Conservation (phyloP, 2,888 invertebrate genomes). For the Teleogryllus oceanicus region DNA sequence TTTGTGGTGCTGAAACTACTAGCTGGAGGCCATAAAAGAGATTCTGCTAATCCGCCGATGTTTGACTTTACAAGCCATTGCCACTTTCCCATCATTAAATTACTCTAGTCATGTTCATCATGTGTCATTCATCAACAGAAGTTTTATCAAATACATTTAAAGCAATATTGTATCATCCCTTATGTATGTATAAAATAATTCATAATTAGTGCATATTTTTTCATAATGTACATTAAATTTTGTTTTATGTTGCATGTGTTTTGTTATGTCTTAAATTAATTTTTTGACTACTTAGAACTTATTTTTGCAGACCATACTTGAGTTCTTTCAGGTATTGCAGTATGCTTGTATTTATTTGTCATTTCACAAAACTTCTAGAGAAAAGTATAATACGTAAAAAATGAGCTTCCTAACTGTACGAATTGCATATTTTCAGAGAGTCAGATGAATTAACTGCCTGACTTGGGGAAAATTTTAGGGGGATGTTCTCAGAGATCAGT, state of each 20-base stretch:
- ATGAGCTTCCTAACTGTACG: no score
- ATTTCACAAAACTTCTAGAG: no score
- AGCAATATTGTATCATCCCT: not conserved
- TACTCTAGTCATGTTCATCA: constrained; percentile 40
- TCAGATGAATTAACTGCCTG: no score
- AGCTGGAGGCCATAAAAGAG: constrained; percentile 87
- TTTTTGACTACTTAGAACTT: no score
- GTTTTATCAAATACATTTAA: constrained; percentile 10
- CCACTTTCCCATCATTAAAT: constrained; percentile 88
- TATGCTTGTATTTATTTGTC: no score
- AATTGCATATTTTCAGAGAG: no score
- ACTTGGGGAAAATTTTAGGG: no score
- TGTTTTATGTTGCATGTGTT: not conserved
- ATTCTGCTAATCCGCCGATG: constrained; percentile 77
- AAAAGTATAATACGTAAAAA: no score
- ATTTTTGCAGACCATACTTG: no score
- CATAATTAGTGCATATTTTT: constrained; percentile 21
- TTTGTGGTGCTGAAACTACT: constrained; percentile 90
- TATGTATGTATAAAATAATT: constrained; percentile 9
- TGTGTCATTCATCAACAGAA: not conserved
- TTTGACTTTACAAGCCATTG: constrained; percentile 88
- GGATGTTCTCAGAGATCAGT: no score
- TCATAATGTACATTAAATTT: constrained; percentile 18
- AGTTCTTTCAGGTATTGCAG: no score
- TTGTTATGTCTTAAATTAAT: not conserved